Evolutionary conservation across 2,113 vertebrate genomes (phyloP).

Genomic region (Aythya baeri): DNA sequence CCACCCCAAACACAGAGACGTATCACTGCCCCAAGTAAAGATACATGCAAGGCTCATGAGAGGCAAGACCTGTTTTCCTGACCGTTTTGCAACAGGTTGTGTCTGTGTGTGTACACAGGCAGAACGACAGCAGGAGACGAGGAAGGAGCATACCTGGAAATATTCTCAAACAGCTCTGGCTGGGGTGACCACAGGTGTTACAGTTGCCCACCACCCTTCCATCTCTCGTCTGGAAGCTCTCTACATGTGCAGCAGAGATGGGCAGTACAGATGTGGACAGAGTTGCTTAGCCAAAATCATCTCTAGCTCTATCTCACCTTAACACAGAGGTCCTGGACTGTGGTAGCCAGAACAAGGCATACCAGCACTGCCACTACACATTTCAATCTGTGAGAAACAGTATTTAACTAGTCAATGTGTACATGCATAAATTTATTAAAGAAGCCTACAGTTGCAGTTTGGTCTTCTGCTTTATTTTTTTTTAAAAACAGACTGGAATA

Average conservation of each 20-base stretch:
- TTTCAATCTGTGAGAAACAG: background rate
- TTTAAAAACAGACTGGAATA: background rate
- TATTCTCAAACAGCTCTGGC: background rate
- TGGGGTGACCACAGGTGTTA: background rate
- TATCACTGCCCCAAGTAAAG: background rate
- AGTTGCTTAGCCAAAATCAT: background rate
- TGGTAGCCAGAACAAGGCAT: background rate
- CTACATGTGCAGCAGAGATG: background rate
- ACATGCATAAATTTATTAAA: background rate
- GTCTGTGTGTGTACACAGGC: background rate
- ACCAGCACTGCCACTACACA: rapidly evolving
- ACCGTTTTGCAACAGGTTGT: background rate
- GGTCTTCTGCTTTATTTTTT: background rate
- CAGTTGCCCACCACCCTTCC: background rate
- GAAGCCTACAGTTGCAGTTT: background rate
- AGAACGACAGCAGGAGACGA: background rate
- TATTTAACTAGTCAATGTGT: background rate
- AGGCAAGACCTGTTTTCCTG: background rate
- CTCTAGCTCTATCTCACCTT: background rate
- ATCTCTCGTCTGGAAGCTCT: background rate
- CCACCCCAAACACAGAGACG: background rate
- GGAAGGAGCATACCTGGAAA: background rate
- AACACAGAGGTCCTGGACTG: background rate
- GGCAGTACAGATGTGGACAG: background rate
- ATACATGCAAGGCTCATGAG: rapidly evolving